These are phyloP conservation scores for Chiroxiphia lanceolata DNA, from an alignment of 2,797 vertebrate genomes.

Conservation along the genomic window DNA sequence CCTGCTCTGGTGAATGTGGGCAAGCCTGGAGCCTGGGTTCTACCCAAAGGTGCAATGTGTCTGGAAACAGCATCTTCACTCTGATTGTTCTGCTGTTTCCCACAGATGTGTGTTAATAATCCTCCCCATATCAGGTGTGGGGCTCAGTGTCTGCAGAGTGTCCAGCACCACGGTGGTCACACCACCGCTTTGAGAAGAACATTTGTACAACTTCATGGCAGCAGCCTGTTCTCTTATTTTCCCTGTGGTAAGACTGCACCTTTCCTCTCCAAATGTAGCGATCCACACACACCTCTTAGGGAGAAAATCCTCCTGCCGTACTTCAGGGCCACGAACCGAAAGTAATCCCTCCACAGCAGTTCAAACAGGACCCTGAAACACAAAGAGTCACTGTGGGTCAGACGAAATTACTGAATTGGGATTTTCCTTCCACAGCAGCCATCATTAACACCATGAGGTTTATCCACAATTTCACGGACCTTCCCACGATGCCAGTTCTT, in stretches of 20 bases:
- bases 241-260: not conserved
- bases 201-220: not conserved
- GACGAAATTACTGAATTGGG: not conserved
- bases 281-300: slow-evolving; percentile 68
- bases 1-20: not conserved
- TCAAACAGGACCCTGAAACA: slow-evolving; percentile 85
- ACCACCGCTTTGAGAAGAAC: not conserved
- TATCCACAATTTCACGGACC: not conserved
- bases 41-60: not conserved
- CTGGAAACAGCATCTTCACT: not conserved
- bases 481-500: not conserved
- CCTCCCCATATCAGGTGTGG: not conserved
- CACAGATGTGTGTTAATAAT: not conserved
- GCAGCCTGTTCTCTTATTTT: not conserved
- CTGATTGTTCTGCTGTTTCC: not conserved
- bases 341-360: slow-evolving; percentile 86
- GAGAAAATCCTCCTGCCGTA: slow-evolving; percentile 81
- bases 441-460: rapidly evolving
- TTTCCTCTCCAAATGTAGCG: not conserved
- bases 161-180: not conserved
- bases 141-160: not conserved
- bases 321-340: slow-evolving; percentile 83
- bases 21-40: not conserved
- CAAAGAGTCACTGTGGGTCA: not conserved
- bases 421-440: not conserved